Evolutionary conservation across 2,113 vertebrate genomes (phyloP), one percentile per base, ranked within the genome.

Genomic region (Bos indicus): DNA sequence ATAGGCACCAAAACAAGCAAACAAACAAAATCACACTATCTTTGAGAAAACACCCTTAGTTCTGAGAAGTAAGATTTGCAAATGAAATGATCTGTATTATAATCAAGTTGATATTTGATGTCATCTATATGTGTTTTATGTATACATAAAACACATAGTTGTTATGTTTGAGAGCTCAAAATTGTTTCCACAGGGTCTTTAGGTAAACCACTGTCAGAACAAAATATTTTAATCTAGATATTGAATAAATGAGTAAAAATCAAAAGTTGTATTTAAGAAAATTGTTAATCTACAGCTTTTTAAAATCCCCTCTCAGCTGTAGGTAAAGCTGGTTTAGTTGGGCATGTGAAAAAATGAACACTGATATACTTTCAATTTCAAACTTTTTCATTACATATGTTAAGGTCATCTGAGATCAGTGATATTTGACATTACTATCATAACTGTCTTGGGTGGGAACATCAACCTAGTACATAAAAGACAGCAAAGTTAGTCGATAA

Each of bases 241-340:
- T 84, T 48, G 19, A 85, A 19, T 94, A 88, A 46, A 78, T 57
- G 92, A 59, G 12, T 30, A 48, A 87, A 92, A 81, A 36, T 11
- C 2, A 74, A 83, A 94, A n/a, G 5, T 0, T 13, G 36, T 86
- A n/a, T 95, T 26, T 46, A 23, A 88, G 9, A 74, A 81, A 23
- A 21, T 52, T 88, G 7, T 28, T 33, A 48, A 59, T 74, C 30
- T 52, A 21, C n/a, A 43, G 77, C 19, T 40, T 71, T 54, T 86
- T 60, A 3, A 0, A 30, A 25, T 10, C 13, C 10, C 23, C 5
- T 33, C 71, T 81, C 1, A 36, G 12, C 11, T 28, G 54, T 7
- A 62, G 30, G 56, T 48, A 40, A 85, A 77, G 60, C 10, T 90
- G 15, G 2, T 56, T 87, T 62, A 7, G 26, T 3, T 46, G 12